These are phyloP conservation scores for Leptinotarsa tumamoca DNA, from an alignment of 2,888 invertebrate genomes.

Conservation along the genomic window DNA sequence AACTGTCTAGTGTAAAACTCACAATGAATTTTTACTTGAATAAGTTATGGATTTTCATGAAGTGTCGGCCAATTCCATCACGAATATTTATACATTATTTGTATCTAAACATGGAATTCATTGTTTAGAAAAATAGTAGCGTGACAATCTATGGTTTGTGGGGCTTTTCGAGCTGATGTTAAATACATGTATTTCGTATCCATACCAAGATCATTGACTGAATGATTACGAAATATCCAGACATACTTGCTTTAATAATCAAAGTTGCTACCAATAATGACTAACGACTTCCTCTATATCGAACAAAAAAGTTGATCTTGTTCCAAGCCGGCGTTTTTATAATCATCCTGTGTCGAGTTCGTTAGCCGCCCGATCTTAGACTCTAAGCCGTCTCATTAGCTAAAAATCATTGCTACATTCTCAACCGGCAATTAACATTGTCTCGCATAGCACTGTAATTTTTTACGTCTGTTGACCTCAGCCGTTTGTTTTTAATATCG, in stretches of 20 bases:
- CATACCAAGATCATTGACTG: background rate
- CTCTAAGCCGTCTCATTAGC: background rate
- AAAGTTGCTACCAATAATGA: background rate
- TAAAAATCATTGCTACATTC: constrained; percentile 17
- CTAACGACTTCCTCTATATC: background rate
- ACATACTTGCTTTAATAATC: background rate
- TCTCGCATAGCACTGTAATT: constrained; percentile 22
- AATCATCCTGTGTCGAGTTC: constrained; percentile 8
- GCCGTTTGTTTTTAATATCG: constrained; percentile 22
- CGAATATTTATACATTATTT: too few relatives aligned
- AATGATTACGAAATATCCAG: too few relatives aligned
- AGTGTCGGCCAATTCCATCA: too few relatives aligned
- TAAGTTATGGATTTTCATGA: too few relatives aligned
- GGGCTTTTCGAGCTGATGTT: too few relatives aligned
- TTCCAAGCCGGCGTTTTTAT: background rate
- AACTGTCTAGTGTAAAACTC: too few relatives aligned
- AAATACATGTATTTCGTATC: too few relatives aligned
- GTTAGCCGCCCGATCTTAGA: background rate
- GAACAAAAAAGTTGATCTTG: background rate
- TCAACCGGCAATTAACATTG: constrained; percentile 23
- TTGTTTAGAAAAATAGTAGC: too few relatives aligned
- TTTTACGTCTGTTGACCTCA: constrained; percentile 30
- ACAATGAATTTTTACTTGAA: too few relatives aligned
- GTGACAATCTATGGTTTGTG: too few relatives aligned
- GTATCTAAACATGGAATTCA: too few relatives aligned